Percentiles rank a stretch among this genome's conserved stretches.
phyloP scores from a whole-genome alignment of 2,113 vertebrate species.

The Leucopsar rothschildi region DNA sequence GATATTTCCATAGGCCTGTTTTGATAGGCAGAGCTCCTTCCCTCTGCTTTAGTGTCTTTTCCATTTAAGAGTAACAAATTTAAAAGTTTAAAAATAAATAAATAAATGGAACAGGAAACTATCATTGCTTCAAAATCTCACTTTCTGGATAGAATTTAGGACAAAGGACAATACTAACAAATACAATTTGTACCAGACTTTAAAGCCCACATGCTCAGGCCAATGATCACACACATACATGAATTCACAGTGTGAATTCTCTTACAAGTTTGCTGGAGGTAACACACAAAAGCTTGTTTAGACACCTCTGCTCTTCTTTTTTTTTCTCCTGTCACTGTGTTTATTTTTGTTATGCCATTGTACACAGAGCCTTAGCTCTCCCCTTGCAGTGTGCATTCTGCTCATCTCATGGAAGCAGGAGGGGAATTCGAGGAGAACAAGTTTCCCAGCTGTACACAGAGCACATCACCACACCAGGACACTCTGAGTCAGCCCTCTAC shows the following conservation, averaged over 20 bases:
- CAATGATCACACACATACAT: not conserved
- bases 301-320: not conserved
- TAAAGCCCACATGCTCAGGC: not conserved
- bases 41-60: constrained; percentile 27
- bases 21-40: constrained; percentile 41
- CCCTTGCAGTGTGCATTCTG: not conserved
- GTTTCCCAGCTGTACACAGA: not conserved
- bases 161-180: not conserved
- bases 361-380: not conserved
- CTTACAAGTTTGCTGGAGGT: not conserved
- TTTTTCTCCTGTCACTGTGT: not conserved
- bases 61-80: constrained; percentile 26
- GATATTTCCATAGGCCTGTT: constrained; percentile 45
- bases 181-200: not conserved
- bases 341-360: not conserved
- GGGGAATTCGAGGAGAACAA: not conserved
- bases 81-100: constrained; percentile 1
- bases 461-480: not conserved
- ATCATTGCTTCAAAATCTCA: not conserved
- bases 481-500: not conserved
- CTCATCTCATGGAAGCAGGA: not conserved
- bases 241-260: not conserved
- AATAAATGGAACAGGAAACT: not conserved
- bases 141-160: not conserved
- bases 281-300: not conserved